phyloP scores from a whole-genome alignment of 2,888 invertebrate genomes.

The Proisotoma minuta region DNA sequence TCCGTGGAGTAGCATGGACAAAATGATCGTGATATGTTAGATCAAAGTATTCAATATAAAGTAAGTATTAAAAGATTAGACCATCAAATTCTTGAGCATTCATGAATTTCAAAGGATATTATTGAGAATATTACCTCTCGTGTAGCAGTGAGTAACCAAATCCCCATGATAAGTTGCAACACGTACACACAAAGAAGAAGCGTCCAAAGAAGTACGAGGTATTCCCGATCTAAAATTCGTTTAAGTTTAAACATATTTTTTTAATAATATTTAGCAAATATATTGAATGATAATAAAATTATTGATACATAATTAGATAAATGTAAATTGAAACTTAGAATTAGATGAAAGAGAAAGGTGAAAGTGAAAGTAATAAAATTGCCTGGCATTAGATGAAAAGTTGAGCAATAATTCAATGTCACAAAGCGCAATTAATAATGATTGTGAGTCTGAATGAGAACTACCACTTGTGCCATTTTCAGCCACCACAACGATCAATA shows the following conservation, averaged over 20 bases:
- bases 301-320: no score
- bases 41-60: no score
- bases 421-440: not conserved
- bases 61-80: not conserved
- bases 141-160: slow-evolving; percentile 41
- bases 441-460: not conserved
- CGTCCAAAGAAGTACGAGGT: slow-evolving; percentile 39
- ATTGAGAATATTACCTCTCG: slow-evolving; percentile 35
- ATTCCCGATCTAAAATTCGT: slow-evolving; percentile 35
- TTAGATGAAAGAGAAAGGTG: no score
- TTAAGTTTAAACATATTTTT: no score
- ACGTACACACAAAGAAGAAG: slow-evolving; percentile 39
- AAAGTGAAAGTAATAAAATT: not conserved
- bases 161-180: slow-evolving; percentile 40
- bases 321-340: no score
- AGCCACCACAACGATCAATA: slow-evolving; percentile 2
- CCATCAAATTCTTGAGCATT: not conserved
- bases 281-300: no score
- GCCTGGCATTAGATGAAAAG: not conserved
- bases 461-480: no score
- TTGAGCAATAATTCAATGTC: slow-evolving; percentile 1
- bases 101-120: not conserved
- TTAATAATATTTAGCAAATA: no score
- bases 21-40: not conserved
- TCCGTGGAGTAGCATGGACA: slow-evolving; percentile 3